Percentiles rank a stretch among this genome's conserved stretches.
Evolutionary conservation across 2,888 invertebrate genomes (phyloP).

Genomic region (Agapostemon virescens): DNA sequence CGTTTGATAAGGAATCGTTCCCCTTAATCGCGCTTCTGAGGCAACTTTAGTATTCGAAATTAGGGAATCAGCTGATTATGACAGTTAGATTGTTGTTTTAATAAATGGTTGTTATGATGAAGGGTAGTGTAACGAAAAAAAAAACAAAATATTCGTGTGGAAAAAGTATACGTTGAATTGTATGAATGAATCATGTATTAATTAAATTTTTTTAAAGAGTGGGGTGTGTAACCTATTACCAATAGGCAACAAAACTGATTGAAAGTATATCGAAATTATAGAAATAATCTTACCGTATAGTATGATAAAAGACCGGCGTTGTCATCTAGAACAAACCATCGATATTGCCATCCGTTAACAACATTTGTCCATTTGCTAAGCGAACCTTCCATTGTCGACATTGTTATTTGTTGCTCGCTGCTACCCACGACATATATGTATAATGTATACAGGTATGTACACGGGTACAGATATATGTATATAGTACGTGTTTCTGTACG

Average conservation of each 20-base stretch:
- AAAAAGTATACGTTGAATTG: neutral
- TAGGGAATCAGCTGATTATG: constrained; percentile 44
- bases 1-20: neutral
- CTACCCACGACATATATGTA: constrained; percentile 11
- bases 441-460: neutral
- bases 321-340: constrained; percentile 99
- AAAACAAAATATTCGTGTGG: neutral
- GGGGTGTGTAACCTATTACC: constrained; percentile 52
- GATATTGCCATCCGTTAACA: constrained; percentile 99
- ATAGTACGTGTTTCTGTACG: constrained; percentile 4
- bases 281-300: constrained; percentile 90
- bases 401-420: constrained; percentile 70
- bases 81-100: constrained; percentile 20
- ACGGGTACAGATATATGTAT: neutral
- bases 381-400: constrained; percentile 92
- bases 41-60: constrained; percentile 5
- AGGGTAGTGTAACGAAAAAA: neutral
- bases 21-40: neutral
- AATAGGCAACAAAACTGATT: neutral
- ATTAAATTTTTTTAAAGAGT: constrained; percentile 13
- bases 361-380: constrained; percentile 99
- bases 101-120: neutral
- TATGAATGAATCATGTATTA: neutral
- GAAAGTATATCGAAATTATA: constrained; percentile 9
- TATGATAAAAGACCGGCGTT: constrained; percentile 97